Percentiles rank a stretch among this genome's conserved stretches.
Evolutionary conservation across 2,797 vertebrate species (phyloP).

Genomic region (Urophycis tenuis): DNA sequence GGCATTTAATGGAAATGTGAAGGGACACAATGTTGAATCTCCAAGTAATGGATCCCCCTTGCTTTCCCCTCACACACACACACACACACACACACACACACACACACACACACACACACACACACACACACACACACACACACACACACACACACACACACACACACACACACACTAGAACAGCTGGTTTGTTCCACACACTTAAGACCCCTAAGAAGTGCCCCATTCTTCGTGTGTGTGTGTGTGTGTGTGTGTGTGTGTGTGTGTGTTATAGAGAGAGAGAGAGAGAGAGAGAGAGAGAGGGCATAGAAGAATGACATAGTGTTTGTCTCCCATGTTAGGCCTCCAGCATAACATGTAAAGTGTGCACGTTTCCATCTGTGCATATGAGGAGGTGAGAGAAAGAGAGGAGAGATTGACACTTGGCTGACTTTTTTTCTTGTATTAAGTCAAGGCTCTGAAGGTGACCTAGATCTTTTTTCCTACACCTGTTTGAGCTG

Average conservation of each 20-base stretch:
- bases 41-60: conserved; percentile 14
- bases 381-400: neutral
- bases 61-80: conserved; percentile 14
- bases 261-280: neutral
- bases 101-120: no score
- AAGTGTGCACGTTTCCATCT: neutral
- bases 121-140: no score
- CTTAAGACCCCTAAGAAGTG: no score
- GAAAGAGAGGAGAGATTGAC: neutral
- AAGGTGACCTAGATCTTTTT: conserved; percentile 34
- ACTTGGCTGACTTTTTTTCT: conserved; percentile 14
- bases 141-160: no score
- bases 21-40: conserved; percentile 40
- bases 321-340: no score
- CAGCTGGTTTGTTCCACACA: no score
- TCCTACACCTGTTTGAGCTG: conserved; percentile 28
- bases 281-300: conserved; percentile 8
- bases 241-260: conserved; percentile 4
- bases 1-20: conserved; percentile 35
- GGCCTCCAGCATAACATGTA: no score
- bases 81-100: conserved; percentile 25
- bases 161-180: no score
- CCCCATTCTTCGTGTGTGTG: no score
- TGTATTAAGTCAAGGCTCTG: conserved; percentile 23
- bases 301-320: neutral